A percentile compares a stretch with the other conserved stretches of the same genome.
These are phyloP conservation scores for Drosophila cognata DNA, from an alignment of 2,888 invertebrate genomes.

Conservation along the genomic window DNA sequence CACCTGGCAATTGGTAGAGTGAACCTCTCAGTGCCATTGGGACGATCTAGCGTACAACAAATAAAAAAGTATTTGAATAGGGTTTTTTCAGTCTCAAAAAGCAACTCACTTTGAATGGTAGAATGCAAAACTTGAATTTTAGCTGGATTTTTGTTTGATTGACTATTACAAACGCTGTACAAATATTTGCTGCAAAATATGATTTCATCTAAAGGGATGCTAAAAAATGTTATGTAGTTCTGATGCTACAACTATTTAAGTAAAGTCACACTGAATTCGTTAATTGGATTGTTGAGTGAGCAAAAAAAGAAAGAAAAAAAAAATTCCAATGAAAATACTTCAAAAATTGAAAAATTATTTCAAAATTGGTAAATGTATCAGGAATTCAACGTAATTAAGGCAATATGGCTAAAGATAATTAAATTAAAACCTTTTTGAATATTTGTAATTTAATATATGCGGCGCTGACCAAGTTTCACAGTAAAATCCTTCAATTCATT, in stretches of 20 bases:
- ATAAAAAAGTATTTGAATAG: slow-evolving; percentile 12
- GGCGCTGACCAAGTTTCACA: not conserved
- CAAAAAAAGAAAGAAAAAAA: not conserved
- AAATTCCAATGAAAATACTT: not conserved
- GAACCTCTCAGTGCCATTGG: slow-evolving; percentile 33
- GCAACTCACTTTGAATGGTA: not conserved
- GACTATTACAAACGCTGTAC: slow-evolving; percentile 11
- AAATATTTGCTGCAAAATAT: slow-evolving; percentile 21
- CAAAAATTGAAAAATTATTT: not conserved
- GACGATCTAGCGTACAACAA: slow-evolving; percentile 19
- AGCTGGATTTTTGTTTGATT: slow-evolving; percentile 16
- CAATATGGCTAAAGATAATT: not conserved
- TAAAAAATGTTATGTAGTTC: not conserved
- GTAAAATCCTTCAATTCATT: not conserved
- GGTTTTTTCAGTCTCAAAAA: slow-evolving; percentile 25
- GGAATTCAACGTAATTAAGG: not conserved
- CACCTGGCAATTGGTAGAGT: slow-evolving; percentile 64
- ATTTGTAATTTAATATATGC: not conserved
- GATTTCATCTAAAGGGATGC: slow-evolving; percentile 12
- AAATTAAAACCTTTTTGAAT: not conserved
- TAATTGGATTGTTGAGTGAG: not conserved
- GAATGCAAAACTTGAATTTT: slow-evolving; percentile 25
- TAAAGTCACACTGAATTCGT: not conserved
- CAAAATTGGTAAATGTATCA: not conserved
- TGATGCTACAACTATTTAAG: not conserved